Evolutionary conservation across 2,797 vertebrate species (phyloP), one percentile per base, ranked within the genome.

Genomic region (Ctenopoma multispine): DNA sequence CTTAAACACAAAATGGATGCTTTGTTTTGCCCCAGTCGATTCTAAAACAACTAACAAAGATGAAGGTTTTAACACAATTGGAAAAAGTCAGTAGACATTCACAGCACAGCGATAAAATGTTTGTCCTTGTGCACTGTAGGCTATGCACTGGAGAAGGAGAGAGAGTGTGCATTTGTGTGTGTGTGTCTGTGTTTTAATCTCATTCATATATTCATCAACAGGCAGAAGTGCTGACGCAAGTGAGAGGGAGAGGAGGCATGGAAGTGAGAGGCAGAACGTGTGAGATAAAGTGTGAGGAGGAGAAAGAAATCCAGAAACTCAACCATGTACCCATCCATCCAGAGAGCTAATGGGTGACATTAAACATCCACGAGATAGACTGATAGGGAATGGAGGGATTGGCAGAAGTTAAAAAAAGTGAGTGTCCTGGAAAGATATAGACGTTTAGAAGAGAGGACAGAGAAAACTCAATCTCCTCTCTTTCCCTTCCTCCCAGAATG

Each of bases 131-230:
- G 41, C 7, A 5, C 53, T 63, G 49, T 17, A 15, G 40, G 51
- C 40, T 69, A n/a, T 57, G 60, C 40, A 69, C 58, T 43, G 53
- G 58, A 34, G 31, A 44, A 13, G 38, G 20, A 38, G 50, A 38
- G 47, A 31, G 40, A 38, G 43, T 57, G 50, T 70, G n/a, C 59
- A 62, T 59, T 18, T 50, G 51, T 58, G 27, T 77, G 46, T 69
- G 50, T 66, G 47, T 75, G 14, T 44, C 14, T 77, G 55, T 74
- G 74, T 85, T 79, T 86, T 92, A 89, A 90, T 90, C 87, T 89
- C 83, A 91, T 93, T 92, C 85, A 93, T 93, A 78, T 90, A 92
- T 93, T 91, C 90, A 91, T 82, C 81, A 85, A 80, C 72, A 78
- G 73, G 69, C 84, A 92, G 84, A 92, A 91, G 60, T 89, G 91